Conservation (phyloP, 2,888 invertebrate species). For the Neoitamus cyanurus region DNA sequence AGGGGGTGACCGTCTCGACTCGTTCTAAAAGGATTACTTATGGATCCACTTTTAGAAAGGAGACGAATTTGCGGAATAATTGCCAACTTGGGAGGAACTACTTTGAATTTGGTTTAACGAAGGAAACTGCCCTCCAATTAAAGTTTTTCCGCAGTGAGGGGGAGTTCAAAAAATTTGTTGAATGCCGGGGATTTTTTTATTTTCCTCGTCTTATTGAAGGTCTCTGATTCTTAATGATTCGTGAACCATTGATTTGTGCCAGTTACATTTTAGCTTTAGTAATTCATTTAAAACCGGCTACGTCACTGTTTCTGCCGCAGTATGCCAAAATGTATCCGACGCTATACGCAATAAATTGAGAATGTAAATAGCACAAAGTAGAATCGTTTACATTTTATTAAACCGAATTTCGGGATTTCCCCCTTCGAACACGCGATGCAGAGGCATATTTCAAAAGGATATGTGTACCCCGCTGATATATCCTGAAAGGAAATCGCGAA, state of each 20-base stretch:
- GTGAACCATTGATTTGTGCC: background rate
- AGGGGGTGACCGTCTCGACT: background rate
- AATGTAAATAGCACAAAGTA: background rate
- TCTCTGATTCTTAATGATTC: background rate
- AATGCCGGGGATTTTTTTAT: background rate
- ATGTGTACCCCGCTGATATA: background rate
- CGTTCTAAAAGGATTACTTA: background rate
- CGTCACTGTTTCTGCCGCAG: background rate
- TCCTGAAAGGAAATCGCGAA: background rate
- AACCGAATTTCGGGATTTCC: background rate
- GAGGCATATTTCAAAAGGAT: background rate
- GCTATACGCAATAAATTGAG: background rate
- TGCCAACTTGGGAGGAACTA: background rate
- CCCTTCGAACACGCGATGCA: background rate
- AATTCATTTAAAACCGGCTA: background rate
- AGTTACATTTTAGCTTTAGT: background rate
- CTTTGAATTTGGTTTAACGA: background rate
- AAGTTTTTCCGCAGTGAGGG: background rate
- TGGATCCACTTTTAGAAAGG: background rate
- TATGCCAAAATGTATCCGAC: background rate
- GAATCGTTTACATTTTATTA: constrained; percentile 1
- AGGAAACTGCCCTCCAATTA: background rate
- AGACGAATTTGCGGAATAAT: background rate
- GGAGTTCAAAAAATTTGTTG: background rate
- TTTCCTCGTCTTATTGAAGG: background rate